phyloP scores from a whole-genome alignment of 2,113 vertebrate species.

The Gymnogyps californianus region DNA sequence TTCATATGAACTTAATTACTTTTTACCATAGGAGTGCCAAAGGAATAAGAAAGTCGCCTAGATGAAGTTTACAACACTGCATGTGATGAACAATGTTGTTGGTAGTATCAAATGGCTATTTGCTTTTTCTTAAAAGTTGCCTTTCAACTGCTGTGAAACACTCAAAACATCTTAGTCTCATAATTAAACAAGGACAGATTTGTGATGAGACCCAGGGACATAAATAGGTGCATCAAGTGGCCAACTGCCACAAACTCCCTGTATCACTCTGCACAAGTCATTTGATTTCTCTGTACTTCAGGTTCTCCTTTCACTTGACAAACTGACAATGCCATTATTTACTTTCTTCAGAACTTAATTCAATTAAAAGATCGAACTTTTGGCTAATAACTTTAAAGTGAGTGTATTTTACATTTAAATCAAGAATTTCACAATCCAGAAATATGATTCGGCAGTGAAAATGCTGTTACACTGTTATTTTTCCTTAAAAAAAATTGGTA shows the following conservation, averaged over 20 bases:
- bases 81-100: not conserved
- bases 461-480: not conserved
- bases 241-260: not conserved
- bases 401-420: not conserved
- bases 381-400: not conserved
- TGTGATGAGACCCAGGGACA: not conserved
- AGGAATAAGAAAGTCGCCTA: not conserved
- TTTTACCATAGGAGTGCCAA: constrained; percentile 7
- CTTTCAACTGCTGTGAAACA: not conserved
- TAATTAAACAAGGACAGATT: not conserved
- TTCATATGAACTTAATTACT: constrained; percentile 38
- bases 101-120: not conserved
- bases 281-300: not conserved
- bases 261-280: not conserved
- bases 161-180: not conserved
- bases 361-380: not conserved
- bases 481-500: not conserved
- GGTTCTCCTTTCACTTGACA: not conserved
- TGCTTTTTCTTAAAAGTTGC: not conserved
- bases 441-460: not conserved
- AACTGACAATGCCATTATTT: not conserved
- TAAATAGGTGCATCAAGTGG: not conserved
- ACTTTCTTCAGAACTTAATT: not conserved
- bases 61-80: not conserved
- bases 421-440: not conserved